Conservation (phyloP, 2,888 invertebrate species). For the Chalcosyrphus nemorum region DNA sequence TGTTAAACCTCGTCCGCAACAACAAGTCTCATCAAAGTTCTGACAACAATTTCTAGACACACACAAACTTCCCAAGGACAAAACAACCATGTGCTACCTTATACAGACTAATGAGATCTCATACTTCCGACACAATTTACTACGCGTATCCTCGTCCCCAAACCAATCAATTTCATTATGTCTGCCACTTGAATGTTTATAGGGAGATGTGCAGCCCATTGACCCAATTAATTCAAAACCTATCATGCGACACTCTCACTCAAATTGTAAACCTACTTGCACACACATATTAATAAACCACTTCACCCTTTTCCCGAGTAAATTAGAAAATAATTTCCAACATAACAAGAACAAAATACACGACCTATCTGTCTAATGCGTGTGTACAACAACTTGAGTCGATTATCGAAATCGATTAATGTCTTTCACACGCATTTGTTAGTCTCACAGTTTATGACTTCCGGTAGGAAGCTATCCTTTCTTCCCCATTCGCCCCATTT, state of each 20-base stretch:
- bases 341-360: neutral
- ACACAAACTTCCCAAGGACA: too few relatives aligned
- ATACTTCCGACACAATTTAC: neutral
- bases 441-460: constrained; percentile 52
- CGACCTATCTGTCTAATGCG: constrained; percentile 21
- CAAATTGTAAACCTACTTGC: neutral
- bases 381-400: constrained; percentile 32
- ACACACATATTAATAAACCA: neutral
- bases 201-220: neutral
- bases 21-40: too few relatives aligned
- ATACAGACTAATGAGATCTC: too few relatives aligned
- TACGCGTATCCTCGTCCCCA: neutral
- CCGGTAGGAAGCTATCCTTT: constrained; percentile 32
- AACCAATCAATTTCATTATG: neutral
- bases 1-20: too few relatives aligned
- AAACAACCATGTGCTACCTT: too few relatives aligned
- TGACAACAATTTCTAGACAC: too few relatives aligned
- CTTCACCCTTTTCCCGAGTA: neutral
- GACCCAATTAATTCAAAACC: neutral
- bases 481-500: too few relatives aligned
- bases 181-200: neutral
- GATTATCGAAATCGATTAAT: constrained; percentile 61
- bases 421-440: constrained; percentile 59
- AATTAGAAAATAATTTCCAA: neutral
- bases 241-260: neutral